Conservation (phyloP, 2,888 invertebrate species). For the Acanthococcus lagerstroemiae region DNA sequence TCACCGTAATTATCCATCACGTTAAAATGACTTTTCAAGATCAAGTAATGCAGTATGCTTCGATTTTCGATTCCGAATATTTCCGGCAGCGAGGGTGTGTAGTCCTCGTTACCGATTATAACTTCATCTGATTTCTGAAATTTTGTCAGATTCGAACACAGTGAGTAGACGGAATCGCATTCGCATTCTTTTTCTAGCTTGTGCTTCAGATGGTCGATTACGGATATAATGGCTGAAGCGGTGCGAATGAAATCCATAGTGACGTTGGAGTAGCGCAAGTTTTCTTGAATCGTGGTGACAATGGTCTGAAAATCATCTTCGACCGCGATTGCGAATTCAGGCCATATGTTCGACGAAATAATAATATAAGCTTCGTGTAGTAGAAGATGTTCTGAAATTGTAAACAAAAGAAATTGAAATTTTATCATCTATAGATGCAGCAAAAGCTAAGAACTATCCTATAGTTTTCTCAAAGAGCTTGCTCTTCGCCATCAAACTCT, state of each 20-base stretch:
- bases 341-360: constrained; percentile 17
- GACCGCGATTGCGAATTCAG: constrained; percentile 13
- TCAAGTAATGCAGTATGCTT: constrained; percentile 15
- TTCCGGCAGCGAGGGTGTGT: background rate
- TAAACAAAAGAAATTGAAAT: background rate
- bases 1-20: background rate
- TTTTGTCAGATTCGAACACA: constrained; percentile 13
- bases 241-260: constrained; percentile 27
- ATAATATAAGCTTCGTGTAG: constrained; percentile 14
- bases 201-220: constrained; percentile 27
- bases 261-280: constrained; percentile 11
- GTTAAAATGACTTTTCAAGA: constrained; percentile 6
- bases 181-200: constrained; percentile 10
- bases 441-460: too few relatives aligned
- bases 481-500: too few relatives aligned
- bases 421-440: background rate
- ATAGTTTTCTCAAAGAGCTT: too few relatives aligned
- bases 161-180: background rate
- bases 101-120: background rate
- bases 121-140: constrained; percentile 13
- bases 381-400: constrained; percentile 7
- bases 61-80: constrained; percentile 4
- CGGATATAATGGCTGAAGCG: constrained; percentile 3
- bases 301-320: constrained; percentile 21
- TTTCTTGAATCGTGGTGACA: constrained; percentile 4